These are phyloP conservation scores for Parascotia fuliginaria DNA, from an alignment of 2,888 invertebrate genomes.

Conservation along the genomic window DNA sequence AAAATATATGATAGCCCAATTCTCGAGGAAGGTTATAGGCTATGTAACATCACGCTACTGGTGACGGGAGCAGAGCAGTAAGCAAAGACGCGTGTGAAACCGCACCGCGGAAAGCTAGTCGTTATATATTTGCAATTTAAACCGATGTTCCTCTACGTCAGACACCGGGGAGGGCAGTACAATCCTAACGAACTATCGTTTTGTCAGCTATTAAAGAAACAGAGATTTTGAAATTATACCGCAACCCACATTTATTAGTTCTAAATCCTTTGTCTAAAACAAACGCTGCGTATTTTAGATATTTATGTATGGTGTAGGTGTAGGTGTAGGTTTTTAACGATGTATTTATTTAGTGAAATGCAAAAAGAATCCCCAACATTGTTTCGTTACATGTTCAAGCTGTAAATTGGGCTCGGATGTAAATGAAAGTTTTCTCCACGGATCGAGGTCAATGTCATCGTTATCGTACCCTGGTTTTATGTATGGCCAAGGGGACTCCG, in stretches of 20 bases:
- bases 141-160: not conserved
- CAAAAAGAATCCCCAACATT: constrained; percentile 10
- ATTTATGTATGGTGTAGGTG: not conserved
- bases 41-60: too few relatives aligned
- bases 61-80: too few relatives aligned
- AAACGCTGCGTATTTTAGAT: not conserved
- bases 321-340: not conserved
- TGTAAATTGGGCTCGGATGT: constrained; percentile 42
- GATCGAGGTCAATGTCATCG: constrained; percentile 72
- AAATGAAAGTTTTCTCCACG: constrained; percentile 52
- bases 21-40: too few relatives aligned
- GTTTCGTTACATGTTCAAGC: constrained; percentile 24
- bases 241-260: constrained; percentile 8
- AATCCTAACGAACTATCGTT: not conserved
- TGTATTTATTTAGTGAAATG: not conserved
- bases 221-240: constrained; percentile 1
- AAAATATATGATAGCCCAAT: not conserved
- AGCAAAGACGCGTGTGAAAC: too few relatives aligned
- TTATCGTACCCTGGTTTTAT: constrained; percentile 47
- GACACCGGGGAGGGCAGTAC: not conserved
- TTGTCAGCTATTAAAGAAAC: constrained; percentile 1
- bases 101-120: too few relatives aligned
- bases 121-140: not conserved
- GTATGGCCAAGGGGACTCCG: constrained; percentile 40
- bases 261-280: constrained; percentile 9